These are phyloP conservation scores for Synanthedon vespiformis DNA, from an alignment of 2,888 invertebrate genomes.

Conservation along the genomic window DNA sequence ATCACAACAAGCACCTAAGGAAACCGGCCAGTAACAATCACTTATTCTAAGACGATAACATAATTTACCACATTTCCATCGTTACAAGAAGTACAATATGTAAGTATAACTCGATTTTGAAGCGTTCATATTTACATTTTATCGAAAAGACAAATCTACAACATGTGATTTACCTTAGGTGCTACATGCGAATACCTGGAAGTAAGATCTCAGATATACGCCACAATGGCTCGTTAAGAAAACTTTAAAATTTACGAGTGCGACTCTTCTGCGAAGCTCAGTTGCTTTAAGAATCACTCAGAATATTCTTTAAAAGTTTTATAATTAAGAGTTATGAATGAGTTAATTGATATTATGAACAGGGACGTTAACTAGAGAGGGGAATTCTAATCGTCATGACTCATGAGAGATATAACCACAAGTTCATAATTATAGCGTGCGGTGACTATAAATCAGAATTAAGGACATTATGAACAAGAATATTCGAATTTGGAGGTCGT, in stretches of 20 bases:
- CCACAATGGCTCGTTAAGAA: slow-evolving; percentile 30
- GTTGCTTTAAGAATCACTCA: slow-evolving; percentile 4
- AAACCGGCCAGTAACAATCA: slow-evolving; percentile 38
- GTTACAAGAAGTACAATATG: background rate
- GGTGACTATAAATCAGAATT: slow-evolving; percentile 63
- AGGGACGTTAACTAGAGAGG: slow-evolving; percentile 37
- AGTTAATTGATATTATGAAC: slow-evolving; percentile 62
- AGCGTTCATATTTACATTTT: slow-evolving; percentile 23
- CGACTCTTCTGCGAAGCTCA: slow-evolving; percentile 13
- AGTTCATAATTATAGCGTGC: slow-evolving; percentile 54
- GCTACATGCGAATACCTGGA: slow-evolving; percentile 13
- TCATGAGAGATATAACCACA: slow-evolving; percentile 36
- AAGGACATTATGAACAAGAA: slow-evolving; percentile 42
- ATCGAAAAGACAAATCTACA: slow-evolving; percentile 21
- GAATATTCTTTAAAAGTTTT: slow-evolving; percentile 9
- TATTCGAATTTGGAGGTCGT: slow-evolving; percentile 46
- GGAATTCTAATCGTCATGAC: slow-evolving; percentile 28
- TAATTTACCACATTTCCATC: slow-evolving; percentile 17
- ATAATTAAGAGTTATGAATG: slow-evolving; percentile 44
- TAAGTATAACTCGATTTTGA: slow-evolving; percentile 28
- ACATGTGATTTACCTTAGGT: slow-evolving; percentile 27
- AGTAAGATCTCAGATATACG: slow-evolving; percentile 27
- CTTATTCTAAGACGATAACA: slow-evolving; percentile 26
- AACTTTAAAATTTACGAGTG: slow-evolving; percentile 4
- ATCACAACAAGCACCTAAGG: slow-evolving; percentile 49